Evolutionary conservation across 2,888 invertebrate genomes (phyloP).

Genomic region (Amblyjoppa proteus): DNA sequence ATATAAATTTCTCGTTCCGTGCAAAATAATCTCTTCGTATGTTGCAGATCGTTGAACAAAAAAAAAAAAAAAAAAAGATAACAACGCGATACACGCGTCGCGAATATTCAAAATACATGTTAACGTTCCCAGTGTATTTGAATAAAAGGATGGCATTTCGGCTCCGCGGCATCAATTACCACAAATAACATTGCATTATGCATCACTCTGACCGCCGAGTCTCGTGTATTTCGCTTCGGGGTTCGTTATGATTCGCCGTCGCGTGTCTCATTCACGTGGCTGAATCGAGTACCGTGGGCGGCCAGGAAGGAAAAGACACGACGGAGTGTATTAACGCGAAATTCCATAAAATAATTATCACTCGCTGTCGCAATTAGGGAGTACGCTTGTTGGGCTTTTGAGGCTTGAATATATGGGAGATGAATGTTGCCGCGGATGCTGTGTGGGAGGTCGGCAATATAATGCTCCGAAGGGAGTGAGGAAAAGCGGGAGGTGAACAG

Average conservation of each 20-base stretch:
- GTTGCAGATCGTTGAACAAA: not conserved
- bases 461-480: slow-evolving; percentile 10
- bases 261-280: slow-evolving; percentile 10
- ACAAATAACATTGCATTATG: not conserved
- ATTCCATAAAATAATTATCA: slow-evolving; percentile 73
- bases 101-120: not conserved
- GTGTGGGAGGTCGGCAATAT: not conserved
- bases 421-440: slow-evolving; percentile 25
- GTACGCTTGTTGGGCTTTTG: slow-evolving; percentile 72
- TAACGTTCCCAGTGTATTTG: not conserved
- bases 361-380: slow-evolving; percentile 72
- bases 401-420: slow-evolving; percentile 68
- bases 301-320: slow-evolving; percentile 3
- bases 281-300: not conserved
- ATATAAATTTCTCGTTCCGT: not conserved
- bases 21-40: not conserved
- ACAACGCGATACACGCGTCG: not conserved
- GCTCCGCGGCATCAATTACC: not conserved
- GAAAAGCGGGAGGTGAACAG: not conserved
- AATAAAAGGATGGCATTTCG: not conserved
- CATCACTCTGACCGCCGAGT: not conserved
- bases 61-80: not conserved
- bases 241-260: slow-evolving; percentile 26
- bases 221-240: not conserved
- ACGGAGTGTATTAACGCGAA: slow-evolving; percentile 64